A percentile compares a stretch with the other conserved stretches of the same genome.
phyloP scores from a whole-genome alignment of 2,797 vertebrate genomes.

The Mycteria americana region DNA sequence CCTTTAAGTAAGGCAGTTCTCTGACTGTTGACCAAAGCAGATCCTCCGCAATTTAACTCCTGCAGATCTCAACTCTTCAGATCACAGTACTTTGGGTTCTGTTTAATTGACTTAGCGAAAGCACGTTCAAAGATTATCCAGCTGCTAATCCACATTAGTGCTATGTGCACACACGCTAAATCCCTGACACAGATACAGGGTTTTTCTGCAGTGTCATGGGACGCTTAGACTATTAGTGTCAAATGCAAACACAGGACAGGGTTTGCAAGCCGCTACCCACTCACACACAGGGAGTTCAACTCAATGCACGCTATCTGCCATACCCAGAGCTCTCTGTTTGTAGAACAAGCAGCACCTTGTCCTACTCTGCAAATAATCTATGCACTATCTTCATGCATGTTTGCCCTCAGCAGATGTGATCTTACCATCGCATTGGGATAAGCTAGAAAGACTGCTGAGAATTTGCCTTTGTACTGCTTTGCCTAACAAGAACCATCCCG shows the following conservation, averaged over 20 bases:
- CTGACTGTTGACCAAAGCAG: neutral
- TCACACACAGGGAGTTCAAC: accelerated
- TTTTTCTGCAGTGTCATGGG: neutral
- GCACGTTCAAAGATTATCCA: slow-evolving; percentile 49
- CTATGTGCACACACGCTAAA: neutral
- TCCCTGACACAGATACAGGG: neutral
- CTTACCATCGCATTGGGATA: neutral
- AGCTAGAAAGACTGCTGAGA: neutral
- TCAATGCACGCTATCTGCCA: neutral
- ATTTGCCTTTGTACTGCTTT: neutral
- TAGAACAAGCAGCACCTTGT: neutral
- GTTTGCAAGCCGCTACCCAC: neutral
- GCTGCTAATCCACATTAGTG: slow-evolving; percentile 22
- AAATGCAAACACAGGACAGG: neutral
- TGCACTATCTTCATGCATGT: neutral
- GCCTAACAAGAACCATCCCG: neutral
- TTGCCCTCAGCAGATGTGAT: neutral
- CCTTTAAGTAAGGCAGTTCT: neutral
- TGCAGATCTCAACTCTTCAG: neutral
- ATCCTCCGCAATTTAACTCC: neutral
- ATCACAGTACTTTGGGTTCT: neutral
- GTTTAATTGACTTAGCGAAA: slow-evolving; percentile 52
- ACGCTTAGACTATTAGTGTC: neutral
- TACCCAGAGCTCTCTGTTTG: neutral
- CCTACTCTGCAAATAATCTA: neutral